These are phyloP conservation scores for Picathartes gymnocephalus DNA, from an alignment of 2,113 vertebrate genomes.

Conservation along the genomic window DNA sequence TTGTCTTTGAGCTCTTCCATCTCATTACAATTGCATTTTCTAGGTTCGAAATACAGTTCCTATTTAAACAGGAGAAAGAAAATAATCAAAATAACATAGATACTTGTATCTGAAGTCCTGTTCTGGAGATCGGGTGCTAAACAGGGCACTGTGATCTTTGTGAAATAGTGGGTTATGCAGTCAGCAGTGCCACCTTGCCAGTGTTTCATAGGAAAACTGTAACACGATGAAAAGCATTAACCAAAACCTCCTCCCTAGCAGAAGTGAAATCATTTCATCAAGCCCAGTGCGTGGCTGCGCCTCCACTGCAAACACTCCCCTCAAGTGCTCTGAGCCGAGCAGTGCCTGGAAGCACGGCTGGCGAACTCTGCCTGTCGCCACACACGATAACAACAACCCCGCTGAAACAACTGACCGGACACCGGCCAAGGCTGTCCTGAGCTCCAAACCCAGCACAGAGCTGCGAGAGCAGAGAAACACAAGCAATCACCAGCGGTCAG, in stretches of 20 bases:
- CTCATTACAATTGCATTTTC: not conserved
- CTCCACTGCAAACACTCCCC: not conserved
- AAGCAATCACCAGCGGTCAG: not conserved
- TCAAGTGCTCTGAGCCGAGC: not conserved
- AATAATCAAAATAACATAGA: fast-evolving
- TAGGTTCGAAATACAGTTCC: not conserved
- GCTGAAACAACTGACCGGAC: fast-evolving
- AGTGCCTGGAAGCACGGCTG: fast-evolving
- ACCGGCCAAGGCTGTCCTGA: not conserved
- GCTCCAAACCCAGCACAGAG: not conserved
- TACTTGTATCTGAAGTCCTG: not conserved
- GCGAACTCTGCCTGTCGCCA: not conserved
- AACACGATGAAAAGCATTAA: not conserved
- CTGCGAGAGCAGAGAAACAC: not conserved
- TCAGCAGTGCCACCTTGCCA: not conserved
- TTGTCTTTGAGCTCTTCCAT: not conserved
- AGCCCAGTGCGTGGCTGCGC: not conserved
- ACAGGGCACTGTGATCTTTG: not conserved
- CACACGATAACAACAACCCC: fast-evolving
- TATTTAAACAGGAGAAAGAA: not conserved
- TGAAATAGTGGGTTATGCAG: not conserved
- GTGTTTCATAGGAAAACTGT: not conserved
- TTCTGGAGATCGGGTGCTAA: not conserved
- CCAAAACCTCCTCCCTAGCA: not conserved
- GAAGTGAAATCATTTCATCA: not conserved